phyloP scores from a whole-genome alignment of 2,113 vertebrate genomes.

The Paramisgurnus dabryanus region DNA sequence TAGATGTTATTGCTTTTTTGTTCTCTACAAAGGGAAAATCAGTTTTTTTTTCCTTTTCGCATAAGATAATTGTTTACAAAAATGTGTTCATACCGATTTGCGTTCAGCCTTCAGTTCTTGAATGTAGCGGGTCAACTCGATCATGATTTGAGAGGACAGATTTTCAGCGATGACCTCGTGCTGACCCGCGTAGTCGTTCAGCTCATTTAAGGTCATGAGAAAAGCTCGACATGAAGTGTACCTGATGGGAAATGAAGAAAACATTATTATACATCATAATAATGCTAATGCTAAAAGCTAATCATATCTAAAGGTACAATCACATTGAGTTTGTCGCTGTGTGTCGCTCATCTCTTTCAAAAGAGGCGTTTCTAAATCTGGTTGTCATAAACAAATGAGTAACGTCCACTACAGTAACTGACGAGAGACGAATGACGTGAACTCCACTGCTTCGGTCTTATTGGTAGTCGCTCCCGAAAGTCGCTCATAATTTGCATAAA shows the following conservation, averaged over 20 bases:
- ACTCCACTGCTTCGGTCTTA: too few species aligned
- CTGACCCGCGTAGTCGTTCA: conserved; percentile 89
- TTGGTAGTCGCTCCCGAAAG: too few species aligned
- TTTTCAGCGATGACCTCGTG: conserved; percentile 93
- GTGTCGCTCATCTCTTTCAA: too few species aligned
- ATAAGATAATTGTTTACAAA: background rate
- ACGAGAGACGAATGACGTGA: too few species aligned
- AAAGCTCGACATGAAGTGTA: conserved; percentile 90
- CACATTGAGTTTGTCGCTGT: too few species aligned
- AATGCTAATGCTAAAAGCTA: too few species aligned
- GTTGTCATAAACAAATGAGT: too few species aligned
- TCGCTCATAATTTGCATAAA: too few species aligned
- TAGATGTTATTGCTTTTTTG: conserved; percentile 6
- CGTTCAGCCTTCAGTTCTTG: conserved; percentile 95
- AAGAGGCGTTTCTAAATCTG: too few species aligned
- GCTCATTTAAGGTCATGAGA: conserved; percentile 86
- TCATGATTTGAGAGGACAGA: conserved; percentile 84
- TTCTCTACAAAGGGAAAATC: background rate
- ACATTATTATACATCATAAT: too few species aligned
- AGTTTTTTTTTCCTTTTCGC: background rate
- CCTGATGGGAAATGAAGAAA: conserved; percentile 64
- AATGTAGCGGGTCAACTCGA: conserved; percentile 82
- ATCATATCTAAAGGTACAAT: too few species aligned
- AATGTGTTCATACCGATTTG: conserved; percentile 80
- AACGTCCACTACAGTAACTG: too few species aligned